Percentiles rank a stretch among this genome's conserved stretches.
Conservation (phyloP, 2,888 invertebrate species). For the Bibio marci region DNA sequence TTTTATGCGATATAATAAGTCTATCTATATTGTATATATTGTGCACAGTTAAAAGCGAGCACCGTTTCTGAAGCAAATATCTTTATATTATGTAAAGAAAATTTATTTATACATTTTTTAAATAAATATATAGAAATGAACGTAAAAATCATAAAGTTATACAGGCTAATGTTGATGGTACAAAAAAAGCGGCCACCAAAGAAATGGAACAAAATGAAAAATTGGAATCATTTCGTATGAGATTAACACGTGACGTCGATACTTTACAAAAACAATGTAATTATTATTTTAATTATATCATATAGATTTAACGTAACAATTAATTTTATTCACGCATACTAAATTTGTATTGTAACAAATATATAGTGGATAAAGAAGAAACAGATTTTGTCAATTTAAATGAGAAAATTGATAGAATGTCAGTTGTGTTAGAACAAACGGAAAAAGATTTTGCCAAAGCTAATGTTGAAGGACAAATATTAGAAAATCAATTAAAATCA, state of each 20-base stretch:
- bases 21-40: too few species aligned
- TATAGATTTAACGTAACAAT: too few species aligned
- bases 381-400: conserved; percentile 34
- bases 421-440: conserved; percentile 40
- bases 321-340: too few species aligned
- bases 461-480: conserved; percentile 25
- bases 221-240: conserved; percentile 39
- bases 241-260: conserved; percentile 37
- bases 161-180: conserved; percentile 41
- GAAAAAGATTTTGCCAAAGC: conserved; percentile 41
- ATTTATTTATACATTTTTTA: too few species aligned
- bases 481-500: conserved; percentile 22
- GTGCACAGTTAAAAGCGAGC: too few species aligned
- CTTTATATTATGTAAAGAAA: too few species aligned
- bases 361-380: conserved; percentile 35
- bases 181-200: conserved; percentile 44
- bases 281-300: conserved; percentile 13
- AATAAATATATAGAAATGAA: conserved; percentile 29
- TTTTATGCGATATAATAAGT: too few species aligned
- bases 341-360: too few species aligned
- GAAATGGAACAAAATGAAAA: conserved; percentile 52
- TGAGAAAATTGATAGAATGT: conserved; percentile 34
- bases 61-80: too few species aligned
- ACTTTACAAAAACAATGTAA: conserved; percentile 29
- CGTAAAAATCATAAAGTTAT: conserved; percentile 39